A percentile compares a stretch with the other conserved stretches of the same genome.
phyloP scores from a whole-genome alignment of 2,797 vertebrate species.

The Coracias cyanogaster region DNA sequence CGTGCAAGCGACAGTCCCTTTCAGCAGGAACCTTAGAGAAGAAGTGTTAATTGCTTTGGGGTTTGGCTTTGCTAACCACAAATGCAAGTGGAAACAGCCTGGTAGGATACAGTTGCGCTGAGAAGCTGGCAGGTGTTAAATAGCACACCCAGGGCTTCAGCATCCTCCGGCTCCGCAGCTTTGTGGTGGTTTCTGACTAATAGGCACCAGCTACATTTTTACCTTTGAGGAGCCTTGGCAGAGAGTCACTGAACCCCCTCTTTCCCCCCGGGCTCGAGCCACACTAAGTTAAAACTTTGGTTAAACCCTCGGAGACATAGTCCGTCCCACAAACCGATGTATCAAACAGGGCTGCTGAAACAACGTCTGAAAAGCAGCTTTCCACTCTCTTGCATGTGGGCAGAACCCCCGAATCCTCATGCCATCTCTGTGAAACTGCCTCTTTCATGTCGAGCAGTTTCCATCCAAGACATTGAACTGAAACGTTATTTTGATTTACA shows the following conservation, averaged over 20 bases:
- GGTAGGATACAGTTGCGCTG: conserved; percentile 10
- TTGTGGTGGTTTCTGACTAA: conserved; percentile 73
- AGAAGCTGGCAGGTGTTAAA: conserved; percentile 62
- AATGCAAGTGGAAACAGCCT: conserved; percentile 55
- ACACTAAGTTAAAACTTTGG: background rate
- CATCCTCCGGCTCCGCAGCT: background rate
- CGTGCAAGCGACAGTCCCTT: background rate
- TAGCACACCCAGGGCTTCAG: conserved; percentile 18
- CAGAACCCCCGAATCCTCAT: background rate
- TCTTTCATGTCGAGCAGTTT: background rate
- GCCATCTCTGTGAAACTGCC: background rate
- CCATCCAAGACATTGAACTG: background rate
- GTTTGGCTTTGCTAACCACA: conserved; percentile 60
- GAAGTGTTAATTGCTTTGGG: conserved; percentile 1
- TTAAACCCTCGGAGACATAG: background rate
- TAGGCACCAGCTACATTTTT: conserved; percentile 7
- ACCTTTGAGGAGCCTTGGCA: conserved; percentile 57
- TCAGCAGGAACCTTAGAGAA: background rate
- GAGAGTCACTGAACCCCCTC: background rate
- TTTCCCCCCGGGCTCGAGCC: background rate
- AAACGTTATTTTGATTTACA: background rate
- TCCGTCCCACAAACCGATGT: background rate
- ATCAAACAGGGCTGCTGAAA: background rate
- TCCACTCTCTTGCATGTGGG: conserved; percentile 22
- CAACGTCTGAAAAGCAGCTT: background rate